phyloP scores from a whole-genome alignment of 2,113 vertebrate genomes.

The Prunella fulvescens region DNA sequence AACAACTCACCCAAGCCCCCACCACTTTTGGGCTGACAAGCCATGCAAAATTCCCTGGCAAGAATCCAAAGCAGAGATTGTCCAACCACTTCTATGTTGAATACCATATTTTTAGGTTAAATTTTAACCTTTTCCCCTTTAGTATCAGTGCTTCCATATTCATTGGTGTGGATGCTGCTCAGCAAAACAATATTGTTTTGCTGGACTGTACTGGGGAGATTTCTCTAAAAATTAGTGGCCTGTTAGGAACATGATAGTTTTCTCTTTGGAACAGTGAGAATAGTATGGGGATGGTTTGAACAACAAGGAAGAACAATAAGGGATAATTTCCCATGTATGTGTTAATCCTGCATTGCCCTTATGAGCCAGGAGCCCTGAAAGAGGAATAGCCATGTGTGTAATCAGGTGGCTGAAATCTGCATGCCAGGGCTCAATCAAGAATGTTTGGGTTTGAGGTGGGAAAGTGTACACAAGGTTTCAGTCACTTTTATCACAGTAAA shows the following conservation, averaged over 20 bases:
- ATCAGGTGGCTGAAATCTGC: not conserved
- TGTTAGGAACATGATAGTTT: not conserved
- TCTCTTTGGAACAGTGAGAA: not conserved
- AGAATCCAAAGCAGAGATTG: not conserved
- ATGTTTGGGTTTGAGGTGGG: not conserved
- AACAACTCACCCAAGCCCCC: not conserved
- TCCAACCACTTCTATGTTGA: not conserved
- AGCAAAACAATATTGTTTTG: not conserved
- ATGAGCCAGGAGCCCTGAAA: not conserved
- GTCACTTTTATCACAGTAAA: not conserved
- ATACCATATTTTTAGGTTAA: not conserved
- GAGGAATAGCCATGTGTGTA: not conserved
- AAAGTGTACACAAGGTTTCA: not conserved
- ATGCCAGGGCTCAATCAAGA: too few relatives aligned
- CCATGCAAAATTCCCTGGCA: not conserved
- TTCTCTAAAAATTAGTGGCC: not conserved
- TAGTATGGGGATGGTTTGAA: accelerated
- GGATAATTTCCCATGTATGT: not conserved
- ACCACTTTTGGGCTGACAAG: not conserved
- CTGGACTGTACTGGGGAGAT: not conserved
- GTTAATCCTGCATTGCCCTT: not conserved
- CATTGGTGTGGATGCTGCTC: not conserved
- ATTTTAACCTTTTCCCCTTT: not conserved
- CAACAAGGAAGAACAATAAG: not conserved
- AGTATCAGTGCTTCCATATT: not conserved